Evolutionary conservation across 2,113 vertebrate genomes (phyloP), one percentile per base, ranked within the genome.

Genomic region (Sylvietta virens): DNA sequence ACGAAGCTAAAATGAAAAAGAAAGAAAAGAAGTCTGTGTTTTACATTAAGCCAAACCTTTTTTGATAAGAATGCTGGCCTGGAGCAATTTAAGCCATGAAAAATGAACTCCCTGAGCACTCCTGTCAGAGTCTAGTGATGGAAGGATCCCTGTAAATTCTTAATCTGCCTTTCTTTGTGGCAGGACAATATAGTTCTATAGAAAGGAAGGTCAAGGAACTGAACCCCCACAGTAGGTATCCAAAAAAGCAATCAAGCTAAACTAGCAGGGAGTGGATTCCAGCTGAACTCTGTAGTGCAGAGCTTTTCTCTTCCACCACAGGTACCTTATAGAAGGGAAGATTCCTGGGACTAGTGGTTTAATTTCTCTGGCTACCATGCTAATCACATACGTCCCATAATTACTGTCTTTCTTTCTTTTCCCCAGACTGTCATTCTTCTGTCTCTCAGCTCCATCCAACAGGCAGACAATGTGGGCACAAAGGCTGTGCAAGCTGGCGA

Each of bases 321-420:
- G 98, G 98, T 98, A 98, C 97, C 98, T 97, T 95, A 97, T 90
- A 98, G 97, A 98, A 98, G 89, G 92, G 96, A 97, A 97, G 98
- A 99, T 99, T 99, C 99, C 98, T 99, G 97, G 97, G 98, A 98
- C 97, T 97, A 89, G 97, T 98, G 98, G 98, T 98, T 98, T 99
- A 98, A 98, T 99, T 99, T 98, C 99, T 99, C 98, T 98, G 98
- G 98, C 98, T 99, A 99, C 99, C 98, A 94, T 97, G 97, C 98
- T 99, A 99, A 99, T 99, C 98, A 98, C 98, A 98, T 97, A 97
- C 95, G 98, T 98, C 97, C 96, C 97, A 45, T 98, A 98, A 98
- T 98, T 98, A 98, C 97, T 98, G 97, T 98, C 98, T 98, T 95
- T 97, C 97, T 98, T 98, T 98, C 97, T 98, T 97, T 96, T 54